phyloP scores from a whole-genome alignment of 2,888 invertebrate species.

The Pterostichus niger region DNA sequence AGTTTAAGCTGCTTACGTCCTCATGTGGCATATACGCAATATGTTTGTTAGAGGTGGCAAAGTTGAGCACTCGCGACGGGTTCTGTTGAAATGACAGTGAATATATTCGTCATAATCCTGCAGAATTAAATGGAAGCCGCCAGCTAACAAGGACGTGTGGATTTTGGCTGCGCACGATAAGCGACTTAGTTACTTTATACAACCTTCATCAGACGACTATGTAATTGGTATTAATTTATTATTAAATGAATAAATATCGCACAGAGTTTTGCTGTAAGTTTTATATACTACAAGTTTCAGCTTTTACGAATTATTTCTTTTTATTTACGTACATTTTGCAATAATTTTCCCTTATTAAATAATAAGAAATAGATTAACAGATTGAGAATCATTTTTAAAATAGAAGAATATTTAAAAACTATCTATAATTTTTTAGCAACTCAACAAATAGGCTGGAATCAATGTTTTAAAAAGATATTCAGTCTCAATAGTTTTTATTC shows the following conservation, averaged over 20 bases:
- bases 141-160: slow-evolving; percentile 36
- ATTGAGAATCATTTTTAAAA: too few relatives aligned
- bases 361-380: too few relatives aligned
- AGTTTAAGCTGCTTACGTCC: slow-evolving; percentile 59
- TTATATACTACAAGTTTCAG: too few relatives aligned
- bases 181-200: slow-evolving; percentile 29
- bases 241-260: slow-evolving; percentile 7
- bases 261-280: too few relatives aligned
- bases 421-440: too few relatives aligned
- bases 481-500: too few relatives aligned
- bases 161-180: slow-evolving; percentile 51
- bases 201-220: background rate
- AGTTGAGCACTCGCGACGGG: slow-evolving; percentile 44
- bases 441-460: too few relatives aligned
- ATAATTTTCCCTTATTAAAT: too few relatives aligned
- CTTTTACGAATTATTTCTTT: too few relatives aligned
- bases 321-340: too few relatives aligned
- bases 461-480: too few relatives aligned
- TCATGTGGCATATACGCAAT: slow-evolving; percentile 48
- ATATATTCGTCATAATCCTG: slow-evolving; percentile 63
- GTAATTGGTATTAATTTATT: slow-evolving; percentile 40
- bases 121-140: slow-evolving; percentile 51
- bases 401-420: too few relatives aligned
- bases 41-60: slow-evolving; percentile 39
- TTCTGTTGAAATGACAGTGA: slow-evolving; percentile 59